phyloP scores from a whole-genome alignment of 2,113 vertebrate species.

The Antechinus stuartii region DNA sequence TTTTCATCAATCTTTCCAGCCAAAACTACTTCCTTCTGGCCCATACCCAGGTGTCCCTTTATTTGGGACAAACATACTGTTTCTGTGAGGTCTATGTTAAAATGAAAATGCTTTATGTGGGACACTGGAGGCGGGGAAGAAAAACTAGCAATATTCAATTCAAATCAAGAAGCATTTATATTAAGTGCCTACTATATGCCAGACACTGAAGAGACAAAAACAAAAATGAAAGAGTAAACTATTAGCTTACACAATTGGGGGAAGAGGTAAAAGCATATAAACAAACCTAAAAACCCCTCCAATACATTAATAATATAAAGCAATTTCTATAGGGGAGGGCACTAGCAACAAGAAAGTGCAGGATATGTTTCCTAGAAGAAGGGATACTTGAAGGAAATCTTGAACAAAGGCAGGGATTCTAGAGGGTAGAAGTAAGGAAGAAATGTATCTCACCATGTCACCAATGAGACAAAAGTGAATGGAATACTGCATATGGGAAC shows the following conservation, averaged over 20 bases:
- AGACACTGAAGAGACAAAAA: neutral
- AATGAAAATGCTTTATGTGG: neutral
- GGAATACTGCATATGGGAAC: neutral
- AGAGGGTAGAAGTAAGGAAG: neutral
- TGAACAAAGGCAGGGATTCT: no score
- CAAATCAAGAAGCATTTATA: neutral
- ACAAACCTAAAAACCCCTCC: neutral
- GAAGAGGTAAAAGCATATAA: neutral
- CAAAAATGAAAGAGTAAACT: neutral
- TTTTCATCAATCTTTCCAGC: slow-evolving; percentile 9
- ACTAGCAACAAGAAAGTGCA: neutral
- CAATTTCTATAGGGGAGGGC: neutral
- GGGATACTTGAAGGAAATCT: neutral
- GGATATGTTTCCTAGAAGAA: neutral
- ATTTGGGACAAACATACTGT: slow-evolving; percentile 30
- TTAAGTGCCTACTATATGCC: neutral
- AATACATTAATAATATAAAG: neutral
- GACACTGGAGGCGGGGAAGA: neutral
- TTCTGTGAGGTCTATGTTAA: slow-evolving; percentile 34
- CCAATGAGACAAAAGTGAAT: neutral
- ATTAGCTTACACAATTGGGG: no score
- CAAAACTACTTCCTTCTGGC: slow-evolving; percentile 2
- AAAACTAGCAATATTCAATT: neutral
- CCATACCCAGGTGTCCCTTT: slow-evolving; percentile 10
- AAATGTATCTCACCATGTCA: neutral